phyloP scores from a whole-genome alignment of 2,113 vertebrate species.

The Notiomystis cincta region DNA sequence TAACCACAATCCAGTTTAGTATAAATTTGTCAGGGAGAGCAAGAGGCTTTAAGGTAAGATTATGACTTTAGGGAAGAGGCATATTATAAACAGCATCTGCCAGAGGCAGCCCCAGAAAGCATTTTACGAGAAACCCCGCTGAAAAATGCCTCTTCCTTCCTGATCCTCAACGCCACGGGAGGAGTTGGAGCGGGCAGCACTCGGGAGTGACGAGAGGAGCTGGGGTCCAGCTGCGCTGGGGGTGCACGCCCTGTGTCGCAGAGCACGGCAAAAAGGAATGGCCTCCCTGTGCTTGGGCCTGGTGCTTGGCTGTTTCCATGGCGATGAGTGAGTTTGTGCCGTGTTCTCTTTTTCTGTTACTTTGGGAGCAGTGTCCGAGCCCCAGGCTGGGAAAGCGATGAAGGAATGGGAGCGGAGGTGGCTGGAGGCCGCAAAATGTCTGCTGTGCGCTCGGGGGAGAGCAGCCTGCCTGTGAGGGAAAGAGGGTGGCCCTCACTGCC shows the following conservation, averaged over 20 bases:
- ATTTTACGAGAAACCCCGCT: background rate
- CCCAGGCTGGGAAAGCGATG: background rate
- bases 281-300: fast-evolving
- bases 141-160: background rate
- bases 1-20: slow-evolving; percentile 31
- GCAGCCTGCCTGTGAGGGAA: background rate
- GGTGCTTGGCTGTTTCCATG: background rate
- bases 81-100: background rate
- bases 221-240: background rate
- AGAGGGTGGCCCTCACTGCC: background rate
- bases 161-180: fast-evolving
- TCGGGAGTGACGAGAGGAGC: background rate
- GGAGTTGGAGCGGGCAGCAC: background rate
- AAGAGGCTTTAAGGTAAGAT: slow-evolving; percentile 48
- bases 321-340: background rate
- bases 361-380: background rate
- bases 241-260: fast-evolving
- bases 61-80: slow-evolving; percentile 8
- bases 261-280: fast-evolving
- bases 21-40: slow-evolving; percentile 24
- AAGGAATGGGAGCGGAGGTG: background rate
- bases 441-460: fast-evolving
- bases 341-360: fast-evolving
- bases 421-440: background rate
- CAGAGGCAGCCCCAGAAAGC: background rate